phyloP scores from a whole-genome alignment of 2,888 invertebrate genomes.

The Creontiades dilutus region DNA sequence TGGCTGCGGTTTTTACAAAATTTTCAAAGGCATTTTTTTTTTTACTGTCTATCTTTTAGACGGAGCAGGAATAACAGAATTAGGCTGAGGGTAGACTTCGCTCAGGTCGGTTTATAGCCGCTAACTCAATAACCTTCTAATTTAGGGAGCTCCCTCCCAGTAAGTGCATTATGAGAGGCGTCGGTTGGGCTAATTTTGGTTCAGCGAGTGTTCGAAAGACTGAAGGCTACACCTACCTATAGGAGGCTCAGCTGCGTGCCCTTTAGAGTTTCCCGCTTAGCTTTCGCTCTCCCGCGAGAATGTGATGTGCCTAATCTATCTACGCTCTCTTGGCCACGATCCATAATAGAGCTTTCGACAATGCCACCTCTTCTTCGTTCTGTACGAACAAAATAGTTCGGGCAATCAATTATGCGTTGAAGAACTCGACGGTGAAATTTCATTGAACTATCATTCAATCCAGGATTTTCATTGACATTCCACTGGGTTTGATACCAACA shows the following conservation, averaged over 20 bases:
- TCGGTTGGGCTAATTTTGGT: conserved; percentile 6
- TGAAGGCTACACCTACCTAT: background rate
- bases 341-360: background rate
- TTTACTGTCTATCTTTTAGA: background rate
- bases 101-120: conserved; percentile 20
- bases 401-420: too few species aligned
- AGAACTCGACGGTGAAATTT: too few species aligned
- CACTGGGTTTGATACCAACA: too few species aligned
- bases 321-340: conserved; percentile 36
- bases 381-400: too few species aligned
- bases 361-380: background rate
- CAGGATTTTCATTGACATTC: too few species aligned
- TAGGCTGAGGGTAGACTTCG: background rate
- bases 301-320: conserved; percentile 30
- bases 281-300: conserved; percentile 12
- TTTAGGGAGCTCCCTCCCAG: background rate
- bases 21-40: background rate
- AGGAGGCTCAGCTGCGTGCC: background rate
- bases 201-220: background rate
- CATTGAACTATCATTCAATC: too few species aligned
- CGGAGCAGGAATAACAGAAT: background rate
- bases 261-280: conserved; percentile 2
- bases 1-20: background rate
- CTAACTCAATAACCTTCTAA: conserved; percentile 37
- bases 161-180: conserved; percentile 33